A percentile compares a stretch with the other conserved stretches of the same genome.
These are phyloP conservation scores for Dendropsophus ebraccatus DNA, from an alignment of 2,113 vertebrate genomes.

Conservation along the genomic window DNA sequence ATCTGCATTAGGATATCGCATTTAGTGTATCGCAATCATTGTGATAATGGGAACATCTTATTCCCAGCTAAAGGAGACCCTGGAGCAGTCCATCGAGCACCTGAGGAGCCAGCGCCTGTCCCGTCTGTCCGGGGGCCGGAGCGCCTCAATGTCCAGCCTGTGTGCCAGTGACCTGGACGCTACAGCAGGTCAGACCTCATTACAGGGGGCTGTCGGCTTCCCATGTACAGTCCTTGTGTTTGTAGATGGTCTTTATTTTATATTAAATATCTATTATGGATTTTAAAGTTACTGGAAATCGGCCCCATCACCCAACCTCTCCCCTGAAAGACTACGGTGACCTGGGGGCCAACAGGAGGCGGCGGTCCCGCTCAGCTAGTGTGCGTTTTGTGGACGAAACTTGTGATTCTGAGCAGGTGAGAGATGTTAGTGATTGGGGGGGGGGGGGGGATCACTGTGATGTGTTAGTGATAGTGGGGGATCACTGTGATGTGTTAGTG, in stretches of 20 bases:
- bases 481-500: too few species aligned
- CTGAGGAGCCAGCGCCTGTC: conserved; percentile 78
- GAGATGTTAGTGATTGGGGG: not conserved
- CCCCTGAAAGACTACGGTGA: conserved; percentile 79
- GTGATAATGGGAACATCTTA: too few species aligned
- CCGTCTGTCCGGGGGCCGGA: conserved; percentile 72
- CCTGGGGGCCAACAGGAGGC: conserved; percentile 68
- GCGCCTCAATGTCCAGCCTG: conserved; percentile 83
- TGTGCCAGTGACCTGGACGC: conserved; percentile 86
- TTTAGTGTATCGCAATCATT: not conserved
- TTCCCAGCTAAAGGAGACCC: conserved; percentile 84
- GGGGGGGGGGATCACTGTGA: too few species aligned
- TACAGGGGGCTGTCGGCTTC: too few species aligned
- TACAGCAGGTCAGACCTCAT: conserved; percentile 73
- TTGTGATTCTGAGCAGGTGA: conserved; percentile 75
- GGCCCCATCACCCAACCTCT: conserved; percentile 81
- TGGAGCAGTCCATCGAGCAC: conserved; percentile 88
- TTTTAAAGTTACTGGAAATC: conserved; percentile 73
- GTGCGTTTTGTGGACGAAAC: conserved; percentile 80
- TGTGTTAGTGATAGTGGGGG: too few species aligned
- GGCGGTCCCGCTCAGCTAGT: conserved; percentile 76
- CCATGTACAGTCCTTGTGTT: too few species aligned
- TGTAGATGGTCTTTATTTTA: too few species aligned
- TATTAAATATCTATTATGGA: not conserved
- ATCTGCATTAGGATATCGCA: not conserved